Evolutionary conservation across 2,113 vertebrate genomes (phyloP), one percentile per base, ranked within the genome.

Genomic region (Channa maculata): DNA sequence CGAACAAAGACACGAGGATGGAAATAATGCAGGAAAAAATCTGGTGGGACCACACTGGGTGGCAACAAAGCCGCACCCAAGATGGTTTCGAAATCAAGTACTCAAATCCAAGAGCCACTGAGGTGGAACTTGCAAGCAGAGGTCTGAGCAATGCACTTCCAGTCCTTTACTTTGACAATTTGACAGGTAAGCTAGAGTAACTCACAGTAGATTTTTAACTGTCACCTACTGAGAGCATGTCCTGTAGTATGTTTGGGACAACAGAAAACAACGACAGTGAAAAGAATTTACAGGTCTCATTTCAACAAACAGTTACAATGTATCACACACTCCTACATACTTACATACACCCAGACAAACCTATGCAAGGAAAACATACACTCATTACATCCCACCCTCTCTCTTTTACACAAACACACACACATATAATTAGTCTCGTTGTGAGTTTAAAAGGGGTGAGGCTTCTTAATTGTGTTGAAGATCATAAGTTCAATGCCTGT

Each of bases 391-490:
- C 70, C 45, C 51, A 39, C 39, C 5, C 67, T 14, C 39, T 41
- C 39, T 41, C 39, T 5, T 43, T 39, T 69, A 51, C 61, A 73
- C 69, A 71, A 39, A 66, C 24, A 68, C 46, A 44, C 71, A 51
- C 61, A 73, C 8, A 65, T 44, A 80, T 79, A 77, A 84, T 88
- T 83, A 87, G 77, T 79, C 61, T 80, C n/a, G 54, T 73, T 8
- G 41, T 1, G 11, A 71, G 81, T 89, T 89, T 83, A 88, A 89
- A 90, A 88, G 74, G 82, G 75, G 79, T 79, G 82, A 88, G 76
- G 50, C 69, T 79, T 72, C 65, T 70, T 76, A 88, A 88, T 86
- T 86, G 78, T 73, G 69, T 78, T 74, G 75, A 79, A 80, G 76
- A 91, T 82, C 48, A 3, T 48, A 84, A 80, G 78, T 86, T 88